Conservation (phyloP, 92 coral and sea anemone species). For the Heteractis magnifica region DNA sequence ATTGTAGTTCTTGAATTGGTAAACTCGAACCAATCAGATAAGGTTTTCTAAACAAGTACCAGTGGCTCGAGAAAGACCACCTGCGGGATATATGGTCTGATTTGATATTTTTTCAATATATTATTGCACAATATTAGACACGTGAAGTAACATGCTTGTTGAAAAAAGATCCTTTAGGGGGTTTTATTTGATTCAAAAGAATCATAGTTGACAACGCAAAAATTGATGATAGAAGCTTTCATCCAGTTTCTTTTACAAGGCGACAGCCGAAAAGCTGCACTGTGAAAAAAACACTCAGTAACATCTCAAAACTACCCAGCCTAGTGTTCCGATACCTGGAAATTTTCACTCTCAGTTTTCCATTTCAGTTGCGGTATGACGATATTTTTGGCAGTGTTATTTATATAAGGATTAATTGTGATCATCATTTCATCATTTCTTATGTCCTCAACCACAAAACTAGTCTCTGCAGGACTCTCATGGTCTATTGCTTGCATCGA, state of each 20-base stretch:
- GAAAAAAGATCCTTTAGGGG: background rate
- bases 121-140: background rate
- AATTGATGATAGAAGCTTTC: background rate
- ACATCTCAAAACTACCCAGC: background rate
- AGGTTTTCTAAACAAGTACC: slow-evolving; percentile 13
- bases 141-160: background rate
- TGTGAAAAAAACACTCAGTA: background rate
- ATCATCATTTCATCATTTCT: no score
- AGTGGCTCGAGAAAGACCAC: background rate
- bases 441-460: no score
- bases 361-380: background rate
- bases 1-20: background rate
- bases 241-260: background rate
- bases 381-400: background rate
- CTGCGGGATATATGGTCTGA: slow-evolving; percentile 1
- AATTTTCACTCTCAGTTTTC: background rate
- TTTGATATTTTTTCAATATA: background rate
- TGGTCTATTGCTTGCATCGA: no score
- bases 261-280: background rate
- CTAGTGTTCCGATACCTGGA: background rate
- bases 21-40: background rate
- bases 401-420: no score
- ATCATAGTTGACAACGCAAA: background rate
- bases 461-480: no score
- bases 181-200: background rate